A percentile compares a stretch with the other conserved stretches of the same genome.
These are phyloP conservation scores for Amblyornis subalaris DNA, from an alignment of 2,113 vertebrate genomes.

Conservation along the genomic window DNA sequence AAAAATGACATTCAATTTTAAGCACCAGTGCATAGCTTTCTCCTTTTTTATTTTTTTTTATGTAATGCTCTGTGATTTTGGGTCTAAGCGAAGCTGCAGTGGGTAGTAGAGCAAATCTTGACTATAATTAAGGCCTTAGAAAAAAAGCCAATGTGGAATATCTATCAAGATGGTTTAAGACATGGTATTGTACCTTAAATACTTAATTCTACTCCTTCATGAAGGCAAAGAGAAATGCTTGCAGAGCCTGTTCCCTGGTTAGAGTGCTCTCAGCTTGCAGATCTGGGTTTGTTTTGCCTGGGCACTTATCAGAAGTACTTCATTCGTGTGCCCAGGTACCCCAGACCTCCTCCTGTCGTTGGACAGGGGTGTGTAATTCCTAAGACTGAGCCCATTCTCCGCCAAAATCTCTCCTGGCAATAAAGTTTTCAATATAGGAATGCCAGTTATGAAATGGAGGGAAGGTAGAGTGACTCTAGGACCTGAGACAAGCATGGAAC, in stretches of 20 bases:
- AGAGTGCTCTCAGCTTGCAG: neutral
- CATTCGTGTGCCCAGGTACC: neutral
- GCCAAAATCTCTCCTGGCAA: neutral
- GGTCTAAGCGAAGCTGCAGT: neutral
- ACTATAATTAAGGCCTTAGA: neutral
- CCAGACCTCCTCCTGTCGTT: neutral
- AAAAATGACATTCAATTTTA: constrained; percentile 63
- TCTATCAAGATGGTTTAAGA: neutral
- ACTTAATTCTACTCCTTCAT: neutral
- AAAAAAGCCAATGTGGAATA: neutral
- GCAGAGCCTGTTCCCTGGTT: neutral
- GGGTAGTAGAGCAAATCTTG: neutral
- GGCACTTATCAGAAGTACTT: neutral
- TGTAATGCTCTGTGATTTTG: constrained; percentile 15
- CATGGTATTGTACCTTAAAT: neutral
- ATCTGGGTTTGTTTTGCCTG: neutral
- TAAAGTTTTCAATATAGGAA: neutral
- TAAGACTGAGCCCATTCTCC: neutral
- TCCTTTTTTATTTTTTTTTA: neutral
- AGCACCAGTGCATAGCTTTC: constrained; percentile 13
- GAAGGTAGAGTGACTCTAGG: neutral
- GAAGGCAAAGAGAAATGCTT: neutral
- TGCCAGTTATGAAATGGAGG: neutral
- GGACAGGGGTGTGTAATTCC: neutral
- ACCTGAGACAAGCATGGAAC: neutral